Conservation (phyloP, 2,797 vertebrate species). For the Microctenopoma lineatum region DNA sequence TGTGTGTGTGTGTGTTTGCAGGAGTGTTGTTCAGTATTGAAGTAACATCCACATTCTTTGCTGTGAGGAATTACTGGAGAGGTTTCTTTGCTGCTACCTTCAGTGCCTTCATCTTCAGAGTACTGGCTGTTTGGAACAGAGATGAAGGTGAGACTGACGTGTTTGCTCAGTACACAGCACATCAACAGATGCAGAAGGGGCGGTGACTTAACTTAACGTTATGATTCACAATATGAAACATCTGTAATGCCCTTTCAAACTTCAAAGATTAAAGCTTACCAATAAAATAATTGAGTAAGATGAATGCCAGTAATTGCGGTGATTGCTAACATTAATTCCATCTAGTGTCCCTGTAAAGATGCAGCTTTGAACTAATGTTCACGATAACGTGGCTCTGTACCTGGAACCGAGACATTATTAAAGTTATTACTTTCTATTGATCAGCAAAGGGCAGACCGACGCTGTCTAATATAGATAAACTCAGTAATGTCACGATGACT, state of each 20-base stretch:
- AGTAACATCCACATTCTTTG: slow-evolving; percentile 98
- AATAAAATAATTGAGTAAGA: too few relatives aligned
- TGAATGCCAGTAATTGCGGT: neutral
- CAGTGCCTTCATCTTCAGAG: slow-evolving; percentile 98
- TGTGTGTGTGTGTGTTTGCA: slow-evolving; percentile 61
- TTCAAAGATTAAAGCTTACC: neutral
- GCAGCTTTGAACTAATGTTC: neutral
- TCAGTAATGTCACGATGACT: neutral
- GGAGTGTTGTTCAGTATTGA: slow-evolving; percentile 98
- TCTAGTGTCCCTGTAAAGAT: neutral
- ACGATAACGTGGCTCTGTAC: neutral
- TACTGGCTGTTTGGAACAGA: slow-evolving; percentile 95
- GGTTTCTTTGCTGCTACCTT: slow-evolving; percentile 98
- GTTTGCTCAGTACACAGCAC: neutral
- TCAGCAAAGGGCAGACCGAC: neutral
- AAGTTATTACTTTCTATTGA: neutral
- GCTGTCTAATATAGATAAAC: neutral
- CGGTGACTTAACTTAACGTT: neutral
- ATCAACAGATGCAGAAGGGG: neutral
- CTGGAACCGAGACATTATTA: neutral
- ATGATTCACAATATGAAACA: neutral
- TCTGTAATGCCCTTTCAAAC: neutral
- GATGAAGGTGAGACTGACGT: slow-evolving; percentile 88
- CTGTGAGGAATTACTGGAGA: slow-evolving; percentile 97
- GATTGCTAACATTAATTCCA: neutral